phyloP scores from a whole-genome alignment of 2,888 invertebrate species.

The Lamellibrachia columna region DNA sequence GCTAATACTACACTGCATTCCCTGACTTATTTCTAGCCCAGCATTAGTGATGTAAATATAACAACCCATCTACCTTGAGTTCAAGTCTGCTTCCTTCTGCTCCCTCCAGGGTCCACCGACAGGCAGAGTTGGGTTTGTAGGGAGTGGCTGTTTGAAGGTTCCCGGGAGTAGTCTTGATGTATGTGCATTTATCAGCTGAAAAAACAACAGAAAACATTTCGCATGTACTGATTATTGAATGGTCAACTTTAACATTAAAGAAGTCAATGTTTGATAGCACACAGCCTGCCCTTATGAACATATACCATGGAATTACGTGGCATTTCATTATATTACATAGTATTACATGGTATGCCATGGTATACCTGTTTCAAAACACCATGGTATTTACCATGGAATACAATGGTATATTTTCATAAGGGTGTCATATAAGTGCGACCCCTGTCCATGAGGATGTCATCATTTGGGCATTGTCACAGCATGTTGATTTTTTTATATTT shows the following conservation, averaged over 20 bases:
- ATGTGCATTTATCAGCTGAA: background rate
- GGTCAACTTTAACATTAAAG: background rate
- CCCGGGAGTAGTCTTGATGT: background rate
- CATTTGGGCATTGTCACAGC: too few species aligned
- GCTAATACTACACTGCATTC: background rate
- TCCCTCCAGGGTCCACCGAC: conserved; percentile 38
- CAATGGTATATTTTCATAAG: too few species aligned
- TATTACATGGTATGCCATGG: too few species aligned
- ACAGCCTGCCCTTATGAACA: too few species aligned
- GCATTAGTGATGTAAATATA: background rate
- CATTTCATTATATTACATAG: too few species aligned
- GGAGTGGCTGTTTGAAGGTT: background rate
- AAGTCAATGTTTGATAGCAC: too few species aligned
- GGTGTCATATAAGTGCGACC: too few species aligned
- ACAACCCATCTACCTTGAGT: conserved; percentile 32
- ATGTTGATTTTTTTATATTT: too few species aligned
- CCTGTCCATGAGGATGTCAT: too few species aligned
- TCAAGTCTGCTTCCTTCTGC: conserved; percentile 34
- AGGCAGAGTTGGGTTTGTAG: conserved; percentile 29
- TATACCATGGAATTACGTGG: too few species aligned
- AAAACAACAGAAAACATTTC: background rate
- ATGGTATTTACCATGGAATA: too few species aligned
- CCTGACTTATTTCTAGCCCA: background rate
- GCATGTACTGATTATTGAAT: background rate
- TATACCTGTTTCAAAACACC: too few species aligned